A percentile compares a stretch with the other conserved stretches of the same genome.
These are phyloP conservation scores for Dicyrtomina minuta DNA, from an alignment of 2,888 invertebrate genomes.

Conservation along the genomic window DNA sequence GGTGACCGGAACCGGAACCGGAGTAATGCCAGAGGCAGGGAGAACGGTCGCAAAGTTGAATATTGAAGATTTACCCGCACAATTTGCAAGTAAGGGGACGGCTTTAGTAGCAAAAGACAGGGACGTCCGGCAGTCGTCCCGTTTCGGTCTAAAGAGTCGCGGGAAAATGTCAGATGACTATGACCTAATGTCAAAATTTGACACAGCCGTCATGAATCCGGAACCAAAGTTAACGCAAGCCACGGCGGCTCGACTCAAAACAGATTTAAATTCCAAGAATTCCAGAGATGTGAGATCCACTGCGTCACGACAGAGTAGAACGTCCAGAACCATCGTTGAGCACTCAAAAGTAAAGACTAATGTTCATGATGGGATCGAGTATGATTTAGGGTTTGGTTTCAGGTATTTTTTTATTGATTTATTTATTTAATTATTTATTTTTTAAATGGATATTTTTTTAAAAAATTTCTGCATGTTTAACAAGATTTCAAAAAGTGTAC, in stretches of 20 bases:
- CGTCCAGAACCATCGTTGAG: neutral
- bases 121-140: neutral
- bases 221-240: constrained; percentile 10
- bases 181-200: constrained; percentile 16
- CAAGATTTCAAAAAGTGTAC: too few relatives aligned
- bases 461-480: too few relatives aligned
- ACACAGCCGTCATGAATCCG: constrained; percentile 3
- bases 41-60: constrained; percentile 17
- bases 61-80: constrained; percentile 14
- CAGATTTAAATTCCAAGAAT: constrained; percentile 7
- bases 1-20: neutral
- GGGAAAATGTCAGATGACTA: constrained; percentile 10
- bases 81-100: neutral
- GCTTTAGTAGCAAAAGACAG: too few relatives aligned
- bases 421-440: neutral
- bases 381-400: neutral
- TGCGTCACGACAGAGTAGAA: too few relatives aligned
- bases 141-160: too few relatives aligned
- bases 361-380: neutral
- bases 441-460: too few relatives aligned
- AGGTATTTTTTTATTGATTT: constrained; percentile 6
- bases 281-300: too few relatives aligned
- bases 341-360: neutral
- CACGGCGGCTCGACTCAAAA: neutral
- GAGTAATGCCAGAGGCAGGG: constrained; percentile 19